A percentile compares a stretch with the other conserved stretches of the same genome.
phyloP scores from a whole-genome alignment of 1,140 invertebrate genomes.

The Drosophila yakuba region DNA sequence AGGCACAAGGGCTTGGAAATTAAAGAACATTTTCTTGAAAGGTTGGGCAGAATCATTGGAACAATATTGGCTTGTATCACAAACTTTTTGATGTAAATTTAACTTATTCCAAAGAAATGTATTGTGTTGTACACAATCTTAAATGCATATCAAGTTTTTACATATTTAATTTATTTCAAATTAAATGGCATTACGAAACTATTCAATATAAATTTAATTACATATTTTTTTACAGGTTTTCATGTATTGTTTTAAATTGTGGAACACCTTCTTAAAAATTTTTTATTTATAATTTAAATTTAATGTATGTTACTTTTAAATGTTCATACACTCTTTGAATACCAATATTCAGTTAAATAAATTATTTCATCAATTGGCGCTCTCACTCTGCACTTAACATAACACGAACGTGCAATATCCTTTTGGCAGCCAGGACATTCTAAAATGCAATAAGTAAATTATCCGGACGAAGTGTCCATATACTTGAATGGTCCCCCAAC shows the following conservation, averaged over 20 bases:
- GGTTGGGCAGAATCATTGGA: background rate
- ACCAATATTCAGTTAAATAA: background rate
- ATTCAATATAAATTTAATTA: no score
- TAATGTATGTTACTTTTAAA: background rate
- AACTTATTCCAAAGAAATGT: no score
- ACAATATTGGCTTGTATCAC: background rate
- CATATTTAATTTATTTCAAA: no score
- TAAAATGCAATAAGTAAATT: slow-evolving; percentile 17
- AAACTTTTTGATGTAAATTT: background rate
- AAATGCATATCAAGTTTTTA: no score
- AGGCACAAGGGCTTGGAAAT: background rate
- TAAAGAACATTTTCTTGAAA: background rate
- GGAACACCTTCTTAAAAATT: background rate
- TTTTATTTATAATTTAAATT: background rate
- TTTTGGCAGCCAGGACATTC: background rate
- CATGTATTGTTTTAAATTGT: no score
- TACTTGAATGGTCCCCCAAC: background rate
- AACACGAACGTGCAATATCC: background rate
- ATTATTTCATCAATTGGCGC: background rate
- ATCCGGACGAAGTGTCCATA: slow-evolving; percentile 4
- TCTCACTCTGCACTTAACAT: background rate
- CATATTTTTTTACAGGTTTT: no score
- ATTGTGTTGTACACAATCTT: no score
- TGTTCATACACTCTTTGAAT: background rate
- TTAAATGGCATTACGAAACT: no score